These are phyloP conservation scores for Galaxea fascicularis DNA, from an alignment of 92 coral and sea anemone genomes.

Conservation along the genomic window DNA sequence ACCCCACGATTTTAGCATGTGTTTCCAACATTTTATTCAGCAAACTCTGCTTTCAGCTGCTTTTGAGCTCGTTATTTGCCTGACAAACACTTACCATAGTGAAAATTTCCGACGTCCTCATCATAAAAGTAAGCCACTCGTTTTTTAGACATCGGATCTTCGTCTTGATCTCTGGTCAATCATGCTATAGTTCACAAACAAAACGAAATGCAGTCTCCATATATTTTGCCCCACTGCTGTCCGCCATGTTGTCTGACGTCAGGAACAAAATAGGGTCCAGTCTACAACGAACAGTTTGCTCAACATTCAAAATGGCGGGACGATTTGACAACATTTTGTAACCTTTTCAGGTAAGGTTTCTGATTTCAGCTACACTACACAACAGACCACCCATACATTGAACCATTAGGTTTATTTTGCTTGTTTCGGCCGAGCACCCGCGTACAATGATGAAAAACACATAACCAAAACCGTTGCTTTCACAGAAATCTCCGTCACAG, in stretches of 20 bases:
- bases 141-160: constrained; percentile 74
- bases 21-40: no score
- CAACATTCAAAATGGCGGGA: constrained; percentile 69
- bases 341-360: neutral
- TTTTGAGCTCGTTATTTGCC: no score
- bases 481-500: no score
- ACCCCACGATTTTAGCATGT: no score
- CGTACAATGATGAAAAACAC: no score
- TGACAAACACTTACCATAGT: constrained; percentile 77
- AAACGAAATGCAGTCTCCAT: neutral
- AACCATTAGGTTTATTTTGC: no score
- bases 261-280: constrained; percentile 54
- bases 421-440: no score
- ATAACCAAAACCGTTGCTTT: no score
- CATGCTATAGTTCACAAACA: neutral
- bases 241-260: constrained; percentile 93
- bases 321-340: neutral
- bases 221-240: neutral
- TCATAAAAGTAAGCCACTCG: constrained; percentile 96
- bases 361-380: no score
- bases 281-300: constrained; percentile 3
- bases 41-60: no score
- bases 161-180: neutral
- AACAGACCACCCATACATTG: no score
- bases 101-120: constrained; percentile 97